Percentiles rank a stretch among this genome's conserved stretches.
Conservation (phyloP, 2,888 invertebrate genomes). For the Anthophora plumipes region DNA sequence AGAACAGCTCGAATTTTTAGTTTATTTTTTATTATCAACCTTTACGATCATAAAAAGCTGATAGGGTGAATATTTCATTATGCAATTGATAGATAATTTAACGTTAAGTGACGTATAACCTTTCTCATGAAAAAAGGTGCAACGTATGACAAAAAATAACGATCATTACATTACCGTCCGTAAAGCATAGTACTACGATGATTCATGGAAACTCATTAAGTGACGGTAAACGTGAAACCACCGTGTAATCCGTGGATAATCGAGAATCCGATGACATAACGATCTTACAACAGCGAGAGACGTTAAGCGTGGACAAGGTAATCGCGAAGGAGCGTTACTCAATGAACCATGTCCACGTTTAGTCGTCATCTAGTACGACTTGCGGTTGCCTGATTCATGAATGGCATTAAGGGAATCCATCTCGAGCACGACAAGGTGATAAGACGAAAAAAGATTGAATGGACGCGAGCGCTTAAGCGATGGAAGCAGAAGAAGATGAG, state of each 20-base stretch:
- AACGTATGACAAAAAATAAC: not conserved
- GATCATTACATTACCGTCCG: not conserved
- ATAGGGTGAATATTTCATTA: no score
- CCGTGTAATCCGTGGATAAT: slow-evolving; percentile 21
- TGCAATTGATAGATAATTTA: no score
- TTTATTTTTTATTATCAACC: no score
- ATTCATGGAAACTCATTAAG: not conserved
- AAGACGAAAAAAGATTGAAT: slow-evolving; percentile 42
- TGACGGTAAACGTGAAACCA: not conserved
- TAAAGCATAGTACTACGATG: not conserved
- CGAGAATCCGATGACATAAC: slow-evolving; percentile 13
- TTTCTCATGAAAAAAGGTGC: not conserved
- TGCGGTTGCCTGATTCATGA: slow-evolving; percentile 44
- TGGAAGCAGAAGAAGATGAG: slow-evolving; percentile 10
- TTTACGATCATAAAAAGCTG: no score
- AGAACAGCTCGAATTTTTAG: no score
- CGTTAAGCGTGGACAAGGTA: slow-evolving; percentile 13
- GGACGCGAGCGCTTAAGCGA: slow-evolving; percentile 7
- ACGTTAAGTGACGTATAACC: no score
- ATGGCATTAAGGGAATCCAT: slow-evolving; percentile 33
- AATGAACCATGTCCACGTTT: slow-evolving; percentile 36
- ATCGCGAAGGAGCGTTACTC: slow-evolving; percentile 9
- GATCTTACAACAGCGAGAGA: not conserved
- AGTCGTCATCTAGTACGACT: slow-evolving; percentile 12
- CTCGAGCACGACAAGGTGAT: slow-evolving; percentile 15